Conservation (phyloP, 2,113 vertebrate species). For the Baryphthengus martii region DNA sequence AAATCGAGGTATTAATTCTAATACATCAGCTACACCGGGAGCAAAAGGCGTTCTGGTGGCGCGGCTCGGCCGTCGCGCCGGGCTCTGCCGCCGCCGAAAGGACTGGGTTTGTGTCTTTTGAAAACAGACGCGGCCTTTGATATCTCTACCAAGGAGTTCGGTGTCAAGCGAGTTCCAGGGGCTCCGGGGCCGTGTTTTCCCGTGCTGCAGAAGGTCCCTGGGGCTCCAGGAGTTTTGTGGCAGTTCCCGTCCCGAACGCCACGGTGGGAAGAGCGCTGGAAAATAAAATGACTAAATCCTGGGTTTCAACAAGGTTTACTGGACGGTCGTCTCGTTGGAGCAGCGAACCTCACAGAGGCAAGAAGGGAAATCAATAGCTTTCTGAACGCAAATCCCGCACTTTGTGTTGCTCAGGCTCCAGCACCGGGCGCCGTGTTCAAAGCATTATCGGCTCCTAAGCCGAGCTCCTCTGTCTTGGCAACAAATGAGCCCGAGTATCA, state of each 20-base stretch:
- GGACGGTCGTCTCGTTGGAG: neutral
- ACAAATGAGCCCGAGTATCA: slow-evolving; percentile 9
- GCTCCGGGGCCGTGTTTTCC: neutral
- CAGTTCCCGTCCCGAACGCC: neutral
- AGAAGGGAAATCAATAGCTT: neutral
- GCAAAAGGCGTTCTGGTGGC: neutral
- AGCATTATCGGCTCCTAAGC: neutral
- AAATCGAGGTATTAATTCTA: neutral
- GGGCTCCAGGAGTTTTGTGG: neutral
- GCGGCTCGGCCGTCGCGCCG: neutral
- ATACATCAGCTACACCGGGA: fast-evolving
- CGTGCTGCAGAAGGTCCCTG: neutral
- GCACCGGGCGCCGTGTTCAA: neutral
- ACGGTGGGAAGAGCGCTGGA: fast-evolving
- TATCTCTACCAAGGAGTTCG: neutral
- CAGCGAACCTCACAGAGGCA: neutral
- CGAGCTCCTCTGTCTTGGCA: neutral
- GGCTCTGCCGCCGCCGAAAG: neutral
- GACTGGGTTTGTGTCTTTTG: neutral
- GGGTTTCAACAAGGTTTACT: neutral
- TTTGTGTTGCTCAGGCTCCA: neutral
- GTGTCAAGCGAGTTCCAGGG: neutral
- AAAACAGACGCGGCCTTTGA: neutral
- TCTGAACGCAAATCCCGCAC: neutral
- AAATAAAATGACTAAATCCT: neutral